These are phyloP conservation scores for Troglohyphantes excavatus DNA, from an alignment of 2,888 invertebrate genomes.

Conservation along the genomic window DNA sequence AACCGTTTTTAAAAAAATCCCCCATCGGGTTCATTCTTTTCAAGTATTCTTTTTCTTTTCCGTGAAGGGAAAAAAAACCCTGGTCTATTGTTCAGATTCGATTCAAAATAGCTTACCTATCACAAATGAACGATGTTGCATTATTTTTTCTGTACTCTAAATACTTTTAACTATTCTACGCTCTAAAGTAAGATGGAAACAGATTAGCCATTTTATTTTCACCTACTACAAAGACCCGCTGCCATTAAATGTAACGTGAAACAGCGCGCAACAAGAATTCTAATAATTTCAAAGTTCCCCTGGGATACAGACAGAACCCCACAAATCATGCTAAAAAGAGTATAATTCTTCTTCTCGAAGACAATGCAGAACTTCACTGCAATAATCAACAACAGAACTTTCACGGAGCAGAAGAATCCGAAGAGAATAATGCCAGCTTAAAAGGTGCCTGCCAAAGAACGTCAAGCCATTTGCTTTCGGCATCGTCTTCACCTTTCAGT, in stretches of 20 bases:
- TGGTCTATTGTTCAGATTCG: too few species aligned
- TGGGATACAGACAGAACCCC: not conserved
- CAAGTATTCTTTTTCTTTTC: too few species aligned
- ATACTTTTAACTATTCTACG: not conserved
- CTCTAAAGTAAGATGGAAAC: not conserved
- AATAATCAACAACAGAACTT: not conserved
- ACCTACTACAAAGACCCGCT: not conserved
- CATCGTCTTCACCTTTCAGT: not conserved
- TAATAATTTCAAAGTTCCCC: slow-evolving; percentile 4
- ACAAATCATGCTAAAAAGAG: slow-evolving; percentile 9
- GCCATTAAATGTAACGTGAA: not conserved
- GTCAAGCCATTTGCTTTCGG: not conserved
- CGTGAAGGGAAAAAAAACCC: too few species aligned
- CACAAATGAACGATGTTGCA: too few species aligned
- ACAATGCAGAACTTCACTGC: not conserved
- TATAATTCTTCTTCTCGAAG: not conserved
- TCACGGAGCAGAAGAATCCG: not conserved
- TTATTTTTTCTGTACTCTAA: not conserved
- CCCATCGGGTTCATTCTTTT: too few species aligned
- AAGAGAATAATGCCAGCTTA: not conserved
- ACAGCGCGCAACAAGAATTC: not conserved
- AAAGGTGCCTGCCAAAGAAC: not conserved
- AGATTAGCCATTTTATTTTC: not conserved
- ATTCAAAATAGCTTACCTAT: too few species aligned
- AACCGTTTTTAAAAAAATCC: too few species aligned